Evolutionary conservation across 2,797 vertebrate genomes (phyloP).

Genomic region (Calcarius lapponicus): DNA sequence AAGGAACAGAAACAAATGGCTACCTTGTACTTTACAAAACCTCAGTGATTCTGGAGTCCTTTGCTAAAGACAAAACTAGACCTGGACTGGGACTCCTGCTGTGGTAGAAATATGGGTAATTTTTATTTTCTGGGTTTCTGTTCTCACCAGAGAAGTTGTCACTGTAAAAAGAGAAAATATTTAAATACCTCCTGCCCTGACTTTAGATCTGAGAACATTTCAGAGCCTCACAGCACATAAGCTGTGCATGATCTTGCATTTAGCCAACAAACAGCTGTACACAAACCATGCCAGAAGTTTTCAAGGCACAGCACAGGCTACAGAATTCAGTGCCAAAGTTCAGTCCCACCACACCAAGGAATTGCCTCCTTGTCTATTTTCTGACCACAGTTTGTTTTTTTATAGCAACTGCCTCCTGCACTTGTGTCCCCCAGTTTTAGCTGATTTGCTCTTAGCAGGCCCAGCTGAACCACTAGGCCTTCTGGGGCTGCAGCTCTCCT

Average conservation of each 20-base stretch:
- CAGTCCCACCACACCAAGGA: fast-evolving
- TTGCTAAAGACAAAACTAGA: not conserved
- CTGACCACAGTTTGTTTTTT: not conserved
- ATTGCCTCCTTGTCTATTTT: not conserved
- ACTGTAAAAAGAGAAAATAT: not conserved
- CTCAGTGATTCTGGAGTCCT: not conserved
- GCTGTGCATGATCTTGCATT: not conserved
- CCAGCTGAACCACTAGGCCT: not conserved
- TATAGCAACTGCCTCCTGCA: not conserved
- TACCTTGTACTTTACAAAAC: not conserved
- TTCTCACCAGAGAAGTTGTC: not conserved
- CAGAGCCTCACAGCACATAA: not conserved
- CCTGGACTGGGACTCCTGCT: not conserved
- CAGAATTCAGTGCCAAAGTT: not conserved
- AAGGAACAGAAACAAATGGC: not conserved
- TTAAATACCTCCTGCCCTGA: not conserved
- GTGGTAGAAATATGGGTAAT: not conserved
- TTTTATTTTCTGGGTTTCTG: not conserved
- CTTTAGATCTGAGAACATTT: not conserved
- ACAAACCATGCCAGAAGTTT: not conserved
- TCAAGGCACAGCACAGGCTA: fast-evolving
- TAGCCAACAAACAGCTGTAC: not conserved
- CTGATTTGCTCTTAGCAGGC: not conserved
- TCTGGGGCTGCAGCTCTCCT: not conserved
- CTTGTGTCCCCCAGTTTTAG: fast-evolving